Base-by-base conservation (phyloP, 2,888 invertebrate species). In the Falcaria lacertinaria region DNA sequence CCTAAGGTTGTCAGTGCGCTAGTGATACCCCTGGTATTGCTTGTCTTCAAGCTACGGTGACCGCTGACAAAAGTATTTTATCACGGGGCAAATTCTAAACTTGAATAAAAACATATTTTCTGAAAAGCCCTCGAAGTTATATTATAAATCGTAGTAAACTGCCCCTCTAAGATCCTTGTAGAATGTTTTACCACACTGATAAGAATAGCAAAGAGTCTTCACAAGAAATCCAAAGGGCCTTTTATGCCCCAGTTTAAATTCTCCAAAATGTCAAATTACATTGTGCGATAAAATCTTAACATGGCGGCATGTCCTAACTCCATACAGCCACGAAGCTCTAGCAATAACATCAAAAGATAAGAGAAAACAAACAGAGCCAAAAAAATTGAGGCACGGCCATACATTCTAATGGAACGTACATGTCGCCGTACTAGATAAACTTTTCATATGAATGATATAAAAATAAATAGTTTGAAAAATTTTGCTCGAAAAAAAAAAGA, bases 301-400 rank as follows among this genome's bases (percentile, higher is more conserved):
- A 56, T 50, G 43, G 33, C 52, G 46, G 47, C 50, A 41, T 45
- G 35, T 42, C 50, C 53, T 48, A 25, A 17, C 22, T 22, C 11
- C 37, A 22, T 13, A 35, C 19, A 37, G 14, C 37, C 37, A 37
- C 37, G 37, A 13, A 13, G 22, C 7, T 14, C 22, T 15, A 15
- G 25, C 39, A 34, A 49, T 46, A 43, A 48, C 41, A 45, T 44
- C 39, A 33, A 19, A 16, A 46, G 44, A 50, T 57, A 57, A 44
- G 47, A 34, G 17, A 42, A 47, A 56, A 52, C 48, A 41, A 25
- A 34, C 16, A 15, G 37, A 22, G 34, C 42, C 42, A 45, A 51
- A 58, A 61, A 56, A 65, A 59, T 48, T 33, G 51, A 45, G 34
- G 42, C 50, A 49, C 47, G 51, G 52, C 43, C 39, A 42, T 36